Base-by-base conservation (phyloP, 1,140 invertebrate species). In the Metaphire vulgaris region DNA sequence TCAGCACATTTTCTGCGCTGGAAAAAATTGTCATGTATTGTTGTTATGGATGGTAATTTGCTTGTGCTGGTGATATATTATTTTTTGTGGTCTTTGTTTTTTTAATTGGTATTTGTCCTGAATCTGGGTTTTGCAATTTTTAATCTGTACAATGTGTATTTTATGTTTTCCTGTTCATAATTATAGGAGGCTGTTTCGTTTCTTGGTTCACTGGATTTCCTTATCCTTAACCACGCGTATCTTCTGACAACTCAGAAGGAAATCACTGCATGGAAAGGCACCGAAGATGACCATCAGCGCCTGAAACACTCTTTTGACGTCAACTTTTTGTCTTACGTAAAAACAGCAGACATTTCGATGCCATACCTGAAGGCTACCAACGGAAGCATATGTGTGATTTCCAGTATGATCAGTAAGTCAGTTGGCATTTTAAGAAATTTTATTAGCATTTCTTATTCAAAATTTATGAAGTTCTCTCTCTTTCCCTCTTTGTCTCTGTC, bases 261-360 rank as follows among this genome's bases (percentile, higher is more conserved):
- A 12, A n/a, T 73, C 1, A 28, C 33, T 31, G 56, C 32, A 6
- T 73, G 72, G 72, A 28, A 14, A 0, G 72, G 72, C n/a, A 56
- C 72, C 0, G 31, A 73, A n/a, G 72, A 73, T 15, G 32, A 73
- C 2, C 33, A 41, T 34, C 0, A 64, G 2, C 30, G 41, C 16
- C 1, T 73, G 33, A 41, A 33, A n/a, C n/a, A 73, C 33, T 2
- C 72, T 15, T 34, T 73, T 31, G n/a, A 33, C 21, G 41, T 34
- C 41, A 73, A 73, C 26, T 73, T 73, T 29, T 64, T 34, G 14
- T 73, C 72, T 1, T 73, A 56, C 30, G 33, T 73, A 14, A 41
- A 31, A n/a, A 16, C 34, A n/a, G 21, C 72, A 16, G 72, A 73
- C 30, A 2, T 12, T 28, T 32, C 72, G 1, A 0, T 73, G 2